These are phyloP conservation scores for Thymelicus lineola DNA, from an alignment of 2,888 invertebrate species.

Conservation along the genomic window DNA sequence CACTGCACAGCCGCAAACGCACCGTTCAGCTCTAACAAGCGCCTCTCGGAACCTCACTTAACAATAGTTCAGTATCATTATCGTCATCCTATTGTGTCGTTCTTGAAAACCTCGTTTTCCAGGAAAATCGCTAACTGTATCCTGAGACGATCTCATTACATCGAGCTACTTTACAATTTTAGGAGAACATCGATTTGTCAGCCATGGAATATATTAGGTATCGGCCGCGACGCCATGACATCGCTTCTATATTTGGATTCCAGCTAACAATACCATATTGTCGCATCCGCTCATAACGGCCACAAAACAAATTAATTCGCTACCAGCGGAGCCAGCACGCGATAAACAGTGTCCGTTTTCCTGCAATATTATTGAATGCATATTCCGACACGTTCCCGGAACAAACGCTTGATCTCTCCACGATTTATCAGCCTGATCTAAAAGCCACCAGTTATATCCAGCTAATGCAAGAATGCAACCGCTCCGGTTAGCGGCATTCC, in stretches of 20 bases:
- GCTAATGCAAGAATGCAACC: neutral
- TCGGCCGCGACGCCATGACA: constrained; percentile 15
- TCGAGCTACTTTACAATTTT: neutral
- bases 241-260: constrained; percentile 34
- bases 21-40: no score
- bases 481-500: neutral
- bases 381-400: constrained; percentile 6
- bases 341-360: constrained; percentile 54
- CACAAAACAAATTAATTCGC: constrained; percentile 54
- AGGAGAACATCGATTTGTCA: neutral
- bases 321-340: constrained; percentile 53
- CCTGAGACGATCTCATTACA: neutral
- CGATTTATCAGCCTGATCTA: constrained; percentile 6
- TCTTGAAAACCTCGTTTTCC: neutral
- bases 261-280: constrained; percentile 41
- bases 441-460: constrained; percentile 8
- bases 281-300: constrained; percentile 40
- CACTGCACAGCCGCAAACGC: no score
- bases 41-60: no score
- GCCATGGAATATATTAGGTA: neutral
- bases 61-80: no score
- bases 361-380: constrained; percentile 47
- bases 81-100: no score
- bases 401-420: neutral
- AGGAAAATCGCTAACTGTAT: neutral